phyloP scores from a whole-genome alignment of 2,113 vertebrate genomes.

The Pionites leucogaster region DNA sequence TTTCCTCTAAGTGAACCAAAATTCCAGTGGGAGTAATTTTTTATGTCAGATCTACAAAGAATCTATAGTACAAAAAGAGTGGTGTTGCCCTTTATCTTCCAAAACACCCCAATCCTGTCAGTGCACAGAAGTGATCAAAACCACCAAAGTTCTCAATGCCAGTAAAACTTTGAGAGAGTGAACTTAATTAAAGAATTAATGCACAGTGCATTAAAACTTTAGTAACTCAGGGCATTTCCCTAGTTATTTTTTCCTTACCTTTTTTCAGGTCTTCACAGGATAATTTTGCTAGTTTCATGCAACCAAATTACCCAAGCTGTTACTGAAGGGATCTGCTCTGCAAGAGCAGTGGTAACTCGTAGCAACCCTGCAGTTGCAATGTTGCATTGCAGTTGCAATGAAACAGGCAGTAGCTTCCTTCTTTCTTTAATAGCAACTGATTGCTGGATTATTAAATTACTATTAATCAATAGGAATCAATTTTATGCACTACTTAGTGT shows the following conservation, averaged over 20 bases:
- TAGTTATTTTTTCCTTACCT: conserved; percentile 10
- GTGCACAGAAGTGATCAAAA: not conserved
- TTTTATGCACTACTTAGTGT: not conserved
- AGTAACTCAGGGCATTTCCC: conserved; percentile 39
- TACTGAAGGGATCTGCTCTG: not conserved
- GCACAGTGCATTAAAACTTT: conserved; percentile 37
- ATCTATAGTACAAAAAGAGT: not conserved
- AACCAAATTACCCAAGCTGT: conserved; percentile 15
- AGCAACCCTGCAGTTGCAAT: not conserved
- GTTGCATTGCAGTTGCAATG: not conserved
- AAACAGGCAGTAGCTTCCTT: not conserved
- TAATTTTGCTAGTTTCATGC: conserved; percentile 4
- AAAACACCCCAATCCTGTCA: not conserved
- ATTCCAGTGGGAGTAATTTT: not conserved
- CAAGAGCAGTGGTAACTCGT: not conserved
- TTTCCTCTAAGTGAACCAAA: not conserved
- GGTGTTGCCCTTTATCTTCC: not conserved
- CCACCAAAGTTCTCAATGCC: not conserved
- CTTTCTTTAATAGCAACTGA: not conserved
- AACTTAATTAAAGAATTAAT: conserved; percentile 58
- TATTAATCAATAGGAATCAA: not conserved
- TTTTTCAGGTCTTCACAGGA: conserved; percentile 40
- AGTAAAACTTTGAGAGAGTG: conserved; percentile 1
- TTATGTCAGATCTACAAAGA: not conserved
- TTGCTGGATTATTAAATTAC: not conserved